Evolutionary conservation across 1,140 invertebrate species (phyloP), one percentile per base, ranked within the genome.

Genomic region (Patella vulgata): DNA sequence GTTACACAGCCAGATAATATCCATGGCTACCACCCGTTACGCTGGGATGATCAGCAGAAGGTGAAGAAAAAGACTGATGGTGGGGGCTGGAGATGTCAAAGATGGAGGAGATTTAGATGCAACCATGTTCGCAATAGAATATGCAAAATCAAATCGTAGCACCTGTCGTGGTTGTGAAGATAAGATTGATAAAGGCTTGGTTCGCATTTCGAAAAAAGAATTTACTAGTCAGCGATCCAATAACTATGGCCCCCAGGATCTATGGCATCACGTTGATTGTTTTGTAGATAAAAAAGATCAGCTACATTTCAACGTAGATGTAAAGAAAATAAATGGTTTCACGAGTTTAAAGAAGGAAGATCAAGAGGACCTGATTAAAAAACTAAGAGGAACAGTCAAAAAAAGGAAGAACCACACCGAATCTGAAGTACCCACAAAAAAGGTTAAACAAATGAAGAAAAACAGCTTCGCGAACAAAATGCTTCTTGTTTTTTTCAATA

Each of bases 221-320:
- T 5, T 36, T 36, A 14, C 5, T 36, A 14, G 14, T 36, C 33
- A 5, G 5, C 90, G 89, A 80, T n/a, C n/a, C n/a, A n/a, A n/a
- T n/a, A n/a, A n/a, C n/a, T 95, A 90, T 85, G 94, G 94, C 3
- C 85, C 87, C n/a, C 70, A 79, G 36, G 80, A 84, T 31, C 82
- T 89, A 28, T 98, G 95, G 95, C 90, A 97, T 84, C 96, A 99
- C 85, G 83, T 96, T 11, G 91, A 94, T 63, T 99, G 97, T 82
- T 99, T 99, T 87, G 89, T 88, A 9, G 88, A 93, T 73, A 78
- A 90, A n/a, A 84, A 92, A 47, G 84, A 88, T 62, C 89, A 93
- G 52, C 77, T 96, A 2, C 87, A 90, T 39, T 98, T 91, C 66
- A 59, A 61, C 21, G 51, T 50, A 25, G 73, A 78, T 31, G 71